Evolutionary conservation across 2,113 vertebrate genomes (phyloP).

Genomic region (Rallus limicola): DNA sequence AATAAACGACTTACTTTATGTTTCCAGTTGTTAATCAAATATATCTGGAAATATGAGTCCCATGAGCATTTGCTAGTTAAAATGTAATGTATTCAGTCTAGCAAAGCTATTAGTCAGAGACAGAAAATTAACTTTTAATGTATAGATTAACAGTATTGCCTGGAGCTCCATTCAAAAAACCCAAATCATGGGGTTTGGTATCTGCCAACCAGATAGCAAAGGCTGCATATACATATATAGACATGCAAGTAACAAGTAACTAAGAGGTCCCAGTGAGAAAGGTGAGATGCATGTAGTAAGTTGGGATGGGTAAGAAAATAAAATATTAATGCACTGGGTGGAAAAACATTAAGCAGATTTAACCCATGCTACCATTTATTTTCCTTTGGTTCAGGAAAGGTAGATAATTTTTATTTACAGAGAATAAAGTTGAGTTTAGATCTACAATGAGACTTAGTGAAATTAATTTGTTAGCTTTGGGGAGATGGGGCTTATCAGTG

Average conservation of each 20-base stretch:
- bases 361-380: neutral
- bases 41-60: neutral
- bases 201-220: neutral
- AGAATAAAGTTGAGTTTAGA: neutral
- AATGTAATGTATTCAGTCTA: neutral
- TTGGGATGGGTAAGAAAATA: neutral
- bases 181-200: neutral
- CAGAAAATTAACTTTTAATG: neutral
- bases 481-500: neutral
- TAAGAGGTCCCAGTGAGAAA: neutral
- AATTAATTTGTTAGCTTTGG: neutral
- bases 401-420: neutral
- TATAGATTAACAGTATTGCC: neutral
- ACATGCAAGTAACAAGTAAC: neutral
- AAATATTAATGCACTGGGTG: neutral
- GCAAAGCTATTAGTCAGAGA: neutral
- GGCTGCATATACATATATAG: neutral
- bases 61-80: neutral
- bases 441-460: neutral
- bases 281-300: rapidly evolving
- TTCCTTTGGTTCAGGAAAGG: neutral
- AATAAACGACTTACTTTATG: neutral
- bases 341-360: neutral
- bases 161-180: neutral
- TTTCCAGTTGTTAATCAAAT: neutral